Evolutionary conservation across 1,140 invertebrate genomes (phyloP), one percentile per base, ranked within the genome.

Genomic region (Sycobia sp.): DNA sequence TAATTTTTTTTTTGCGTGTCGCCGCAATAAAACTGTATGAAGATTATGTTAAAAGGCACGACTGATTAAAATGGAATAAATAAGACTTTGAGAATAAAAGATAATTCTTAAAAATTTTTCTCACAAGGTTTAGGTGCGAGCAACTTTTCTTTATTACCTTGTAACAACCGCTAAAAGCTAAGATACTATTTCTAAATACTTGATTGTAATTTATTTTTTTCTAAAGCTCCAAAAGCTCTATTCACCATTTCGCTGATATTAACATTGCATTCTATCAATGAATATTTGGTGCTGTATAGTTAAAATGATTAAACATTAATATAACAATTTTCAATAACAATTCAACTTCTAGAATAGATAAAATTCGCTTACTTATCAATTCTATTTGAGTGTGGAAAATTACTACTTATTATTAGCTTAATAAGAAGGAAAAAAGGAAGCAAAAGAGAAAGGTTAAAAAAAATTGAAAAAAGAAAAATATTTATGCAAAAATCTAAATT

Each of bases 1-100:
- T 71, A 74, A 76, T 71, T 76, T 70, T 61, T n/a, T n/a, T 58
- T 60, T 70, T 64, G 47, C 49, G 47, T 55, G 43, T 65, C 58
- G 47, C 64, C 67, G 22, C 63, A 72, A 74, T 72, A 72, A 75
- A 76, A 73, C 20, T 71, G 47, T 69, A 68, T 62, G 56, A 53
- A 62, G 62, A 70, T 73, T 68, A 75, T 38, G 51, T 74, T 77
- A 73, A 77, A 77, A 76, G 75, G 73, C 74, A 77, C 74, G 73
- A 72, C 72, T 68, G 65, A 75, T 75, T 77, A 72, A 76, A 77
- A 77, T 9, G 69, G 70, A 65, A 49, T 74, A 75, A 76, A 74
- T 65, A 67, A 73, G 63, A 71, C 55, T 65, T 68, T 69, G 55
- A 49, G 65, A 56, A 67, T 69, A 69, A 74, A 73, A 71, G 60